phyloP scores from a whole-genome alignment of 2,113 vertebrate genomes.

The Malaclemys terrapin region DNA sequence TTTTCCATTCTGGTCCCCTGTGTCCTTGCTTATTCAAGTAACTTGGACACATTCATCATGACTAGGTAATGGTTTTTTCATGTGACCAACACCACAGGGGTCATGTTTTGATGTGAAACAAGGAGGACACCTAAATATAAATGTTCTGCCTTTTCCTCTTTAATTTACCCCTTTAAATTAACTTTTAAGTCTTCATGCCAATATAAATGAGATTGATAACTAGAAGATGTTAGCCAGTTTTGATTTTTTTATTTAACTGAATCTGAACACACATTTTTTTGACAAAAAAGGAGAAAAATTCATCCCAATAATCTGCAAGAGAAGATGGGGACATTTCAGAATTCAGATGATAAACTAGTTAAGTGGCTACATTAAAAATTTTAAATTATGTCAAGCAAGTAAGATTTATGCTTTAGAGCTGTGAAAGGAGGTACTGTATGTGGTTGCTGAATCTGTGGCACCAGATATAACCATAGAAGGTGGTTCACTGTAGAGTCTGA shows the following conservation, averaged over 20 bases:
- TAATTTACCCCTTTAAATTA: slow-evolving; percentile 30
- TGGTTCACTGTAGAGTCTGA: not conserved
- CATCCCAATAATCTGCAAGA: slow-evolving; percentile 45
- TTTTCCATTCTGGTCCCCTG: not conserved
- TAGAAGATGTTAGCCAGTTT: slow-evolving; percentile 39
- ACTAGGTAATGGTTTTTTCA: slow-evolving; percentile 41
- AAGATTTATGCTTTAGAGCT: slow-evolving; percentile 25
- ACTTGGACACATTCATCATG: not conserved
- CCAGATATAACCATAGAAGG: not conserved
- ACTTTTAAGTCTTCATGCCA: slow-evolving; percentile 59
- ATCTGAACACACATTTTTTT: slow-evolving; percentile 50
- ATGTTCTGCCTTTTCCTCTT: slow-evolving; percentile 29
- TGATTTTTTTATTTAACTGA: not conserved
- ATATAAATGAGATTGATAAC: slow-evolving; percentile 61
- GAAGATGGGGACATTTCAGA: slow-evolving; percentile 47
- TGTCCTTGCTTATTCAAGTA: slow-evolving; percentile 3
- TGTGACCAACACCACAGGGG: slow-evolving; percentile 15
- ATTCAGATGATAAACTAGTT: slow-evolving; percentile 41
- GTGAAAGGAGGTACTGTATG: not conserved
- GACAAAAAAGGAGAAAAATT: slow-evolving; percentile 45
- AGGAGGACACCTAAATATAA: not conserved
- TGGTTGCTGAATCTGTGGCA: not conserved
- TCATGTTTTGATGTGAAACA: slow-evolving; percentile 29
- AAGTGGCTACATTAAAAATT: slow-evolving; percentile 15
- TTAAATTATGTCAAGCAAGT: not conserved